A percentile compares a stretch with the other conserved stretches of the same genome.
Conservation (phyloP, 2,888 invertebrate species). For the Arctia plantaginis region DNA sequence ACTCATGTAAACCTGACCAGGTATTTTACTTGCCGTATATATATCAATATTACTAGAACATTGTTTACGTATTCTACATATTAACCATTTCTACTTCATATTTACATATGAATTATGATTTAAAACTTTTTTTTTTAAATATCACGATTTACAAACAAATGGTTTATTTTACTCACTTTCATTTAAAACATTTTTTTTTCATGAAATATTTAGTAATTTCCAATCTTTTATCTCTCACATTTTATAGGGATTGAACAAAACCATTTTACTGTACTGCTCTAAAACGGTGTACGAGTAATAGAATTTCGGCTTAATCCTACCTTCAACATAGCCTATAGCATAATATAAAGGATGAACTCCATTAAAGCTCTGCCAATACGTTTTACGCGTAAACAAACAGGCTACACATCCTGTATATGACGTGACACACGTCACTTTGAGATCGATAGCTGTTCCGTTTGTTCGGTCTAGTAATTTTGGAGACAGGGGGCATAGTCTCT, state of each 20-base stretch:
- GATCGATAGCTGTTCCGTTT: constrained; percentile 18
- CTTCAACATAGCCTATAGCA: constrained; percentile 13
- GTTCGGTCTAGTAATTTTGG: constrained; percentile 9
- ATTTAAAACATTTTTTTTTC: neutral
- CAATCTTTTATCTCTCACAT: constrained; percentile 1
- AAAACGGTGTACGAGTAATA: constrained; percentile 27
- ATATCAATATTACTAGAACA: too few species aligned
- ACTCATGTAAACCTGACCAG: too few species aligned
- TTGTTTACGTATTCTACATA: too few species aligned
- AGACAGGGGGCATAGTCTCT: constrained; percentile 1
- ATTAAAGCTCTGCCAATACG: constrained; percentile 32
- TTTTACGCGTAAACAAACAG: constrained; percentile 32
- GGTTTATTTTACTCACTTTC: neutral
- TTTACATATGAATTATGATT: too few species aligned
- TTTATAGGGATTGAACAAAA: neutral
- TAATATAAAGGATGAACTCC: constrained; percentile 30
- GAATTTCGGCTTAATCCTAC: constrained; percentile 52
- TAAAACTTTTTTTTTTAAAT: neutral
- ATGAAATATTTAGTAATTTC: neutral
- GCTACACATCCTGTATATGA: constrained; percentile 17
- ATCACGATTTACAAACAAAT: neutral
- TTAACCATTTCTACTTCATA: too few species aligned
- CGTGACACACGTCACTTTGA: constrained; percentile 16
- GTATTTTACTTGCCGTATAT: too few species aligned
- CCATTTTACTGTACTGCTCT: neutral